These are phyloP conservation scores for Cyprinodon diabolis DNA, from an alignment of 2,797 vertebrate species.

Conservation along the genomic window DNA sequence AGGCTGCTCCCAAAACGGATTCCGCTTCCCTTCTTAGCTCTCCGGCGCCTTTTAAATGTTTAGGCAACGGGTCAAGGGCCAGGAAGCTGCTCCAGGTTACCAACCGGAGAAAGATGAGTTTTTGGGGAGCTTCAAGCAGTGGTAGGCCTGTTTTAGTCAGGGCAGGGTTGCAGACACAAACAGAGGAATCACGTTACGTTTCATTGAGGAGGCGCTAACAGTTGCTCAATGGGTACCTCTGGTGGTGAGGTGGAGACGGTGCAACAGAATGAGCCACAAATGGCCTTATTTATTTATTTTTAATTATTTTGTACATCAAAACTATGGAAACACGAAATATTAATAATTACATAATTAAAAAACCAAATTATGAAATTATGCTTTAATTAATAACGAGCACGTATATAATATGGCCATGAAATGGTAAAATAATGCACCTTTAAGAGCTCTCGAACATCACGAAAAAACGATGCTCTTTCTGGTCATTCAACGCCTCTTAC, in stretches of 20 bases:
- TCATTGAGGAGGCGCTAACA: constrained; percentile 1
- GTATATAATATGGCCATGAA: no score
- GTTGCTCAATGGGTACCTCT: constrained; percentile 57
- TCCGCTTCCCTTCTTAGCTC: not conserved
- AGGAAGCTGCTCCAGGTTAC: not conserved
- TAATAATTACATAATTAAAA: no score
- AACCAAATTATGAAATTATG: no score
- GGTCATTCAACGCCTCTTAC: no score
- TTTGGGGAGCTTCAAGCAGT: not conserved
- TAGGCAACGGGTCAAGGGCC: not conserved
- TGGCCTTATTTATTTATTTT: no score
- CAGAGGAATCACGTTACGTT: constrained; percentile 66
- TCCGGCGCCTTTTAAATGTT: not conserved
- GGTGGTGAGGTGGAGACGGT: constrained; percentile 58
- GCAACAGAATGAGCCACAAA: not conserved
- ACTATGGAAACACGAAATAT: no score
- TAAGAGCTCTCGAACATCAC: no score
- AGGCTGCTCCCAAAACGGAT: constrained; percentile 2
- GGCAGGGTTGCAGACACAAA: constrained; percentile 56
- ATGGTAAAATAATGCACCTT: no score
- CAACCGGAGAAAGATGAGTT: not conserved
- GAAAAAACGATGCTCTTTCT: no score
- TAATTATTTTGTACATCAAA: no score
- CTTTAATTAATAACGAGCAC: no score
- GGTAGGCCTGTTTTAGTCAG: constrained; percentile 47